Percentiles rank a stretch among this genome's conserved stretches.
These are phyloP conservation scores for Ligdia adustata DNA, from an alignment of 2,888 invertebrate species.

Conservation along the genomic window DNA sequence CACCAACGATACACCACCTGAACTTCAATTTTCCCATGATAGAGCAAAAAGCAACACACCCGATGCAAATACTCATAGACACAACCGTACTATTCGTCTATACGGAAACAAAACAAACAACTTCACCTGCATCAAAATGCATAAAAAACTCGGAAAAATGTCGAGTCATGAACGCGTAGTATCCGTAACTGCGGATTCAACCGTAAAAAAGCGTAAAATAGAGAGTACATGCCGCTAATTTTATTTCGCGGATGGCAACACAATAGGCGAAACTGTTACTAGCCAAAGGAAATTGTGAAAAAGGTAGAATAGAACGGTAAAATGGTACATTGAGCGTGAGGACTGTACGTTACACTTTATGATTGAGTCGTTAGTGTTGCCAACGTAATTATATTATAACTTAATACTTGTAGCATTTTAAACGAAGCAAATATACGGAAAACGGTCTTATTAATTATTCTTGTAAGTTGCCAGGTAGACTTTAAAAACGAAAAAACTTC, in stretches of 20 bases:
- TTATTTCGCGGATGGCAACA: slow-evolving; percentile 42
- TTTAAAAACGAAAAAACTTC: too few species aligned
- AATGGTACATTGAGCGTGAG: slow-evolving; percentile 29
- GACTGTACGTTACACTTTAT: slow-evolving; percentile 20
- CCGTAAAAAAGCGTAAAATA: slow-evolving; percentile 34
- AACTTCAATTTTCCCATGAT: slow-evolving; percentile 23
- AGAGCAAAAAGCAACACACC: slow-evolving; percentile 27
- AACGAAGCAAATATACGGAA: too few species aligned
- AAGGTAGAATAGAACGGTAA: slow-evolving; percentile 27
- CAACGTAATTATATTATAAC: too few species aligned
- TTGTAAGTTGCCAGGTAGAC: too few species aligned
- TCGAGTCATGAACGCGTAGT: slow-evolving; percentile 20
- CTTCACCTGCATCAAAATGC: slow-evolving; percentile 30
- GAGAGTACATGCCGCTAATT: slow-evolving; percentile 43
- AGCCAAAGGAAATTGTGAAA: slow-evolving; percentile 39
- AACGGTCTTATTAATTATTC: too few species aligned
- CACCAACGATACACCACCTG: slow-evolving; percentile 12
- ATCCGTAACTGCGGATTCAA: slow-evolving; percentile 24
- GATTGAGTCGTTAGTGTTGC: slow-evolving; percentile 11
- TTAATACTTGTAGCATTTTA: too few species aligned
- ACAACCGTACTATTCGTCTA: slow-evolving; percentile 33
- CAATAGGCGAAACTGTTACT: slow-evolving; percentile 27
- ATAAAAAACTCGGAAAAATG: slow-evolving; percentile 21
- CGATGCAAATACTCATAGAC: slow-evolving; percentile 30
- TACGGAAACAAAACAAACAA: slow-evolving; percentile 42